Evolutionary conservation across 2,797 vertebrate species (phyloP), one percentile per base, ranked within the genome.

Genomic region (Psittacula echo): DNA sequence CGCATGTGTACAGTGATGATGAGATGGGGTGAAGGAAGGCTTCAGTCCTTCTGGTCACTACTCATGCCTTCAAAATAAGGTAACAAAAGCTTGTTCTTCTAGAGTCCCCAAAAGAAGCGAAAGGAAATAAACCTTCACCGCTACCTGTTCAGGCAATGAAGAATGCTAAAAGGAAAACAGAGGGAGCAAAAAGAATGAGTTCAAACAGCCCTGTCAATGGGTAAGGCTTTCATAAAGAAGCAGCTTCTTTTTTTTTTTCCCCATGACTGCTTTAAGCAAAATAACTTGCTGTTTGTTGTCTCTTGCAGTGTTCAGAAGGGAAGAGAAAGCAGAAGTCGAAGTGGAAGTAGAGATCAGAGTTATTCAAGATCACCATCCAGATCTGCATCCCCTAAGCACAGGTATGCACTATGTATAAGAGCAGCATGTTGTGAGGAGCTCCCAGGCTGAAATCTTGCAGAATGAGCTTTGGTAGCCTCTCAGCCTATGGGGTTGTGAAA

Each of bases 91-190:
- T 92, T 44, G 5, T 85, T 88, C 76, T 89, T 85, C 26, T 42
- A 97, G 98, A 97, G 44, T 98, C 98, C 32, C 98, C 98, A 58
- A 98, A 98, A 90, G 98, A 98, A 60, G 92, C 92, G 15, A 98
- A 98, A 91, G 97, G 97, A 45, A 97, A 80, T 48, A 98, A 98
- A 85, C 91, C 97, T 53, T 98, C 98, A 5, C 98, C 98, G 0
- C 92, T 98, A 3, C 96, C 98, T 21, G 93, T 96, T 48, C 97
- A 98, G 84, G 97, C 96, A 27, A 95, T 98, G 78, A 99, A 98
- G 94, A 98, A 97, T 3, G 81, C 95, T 26, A 98, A 98, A 93
- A 97, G 98, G 88, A 98, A 98, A 97, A 73, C 65, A 1, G 98
- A 98, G 67, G 97, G 96, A 20, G 34, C 81, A 10, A 98, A 98